Evolutionary conservation across 2,888 invertebrate species (phyloP).

Genomic region (Amphipoea lucens): DNA sequence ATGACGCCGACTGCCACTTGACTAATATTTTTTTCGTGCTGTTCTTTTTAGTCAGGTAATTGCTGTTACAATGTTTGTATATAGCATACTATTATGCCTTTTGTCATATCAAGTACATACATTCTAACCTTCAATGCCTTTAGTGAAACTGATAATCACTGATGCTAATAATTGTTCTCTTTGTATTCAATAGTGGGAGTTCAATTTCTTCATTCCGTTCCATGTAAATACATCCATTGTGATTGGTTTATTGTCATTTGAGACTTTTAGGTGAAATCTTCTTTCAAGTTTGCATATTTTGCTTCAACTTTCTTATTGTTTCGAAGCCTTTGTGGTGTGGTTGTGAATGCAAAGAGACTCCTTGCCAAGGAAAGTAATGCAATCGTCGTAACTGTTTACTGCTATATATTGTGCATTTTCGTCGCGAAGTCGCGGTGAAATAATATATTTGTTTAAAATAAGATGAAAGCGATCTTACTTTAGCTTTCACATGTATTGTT

Average conservation of each 20-base stretch:
- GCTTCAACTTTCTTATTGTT: constrained; percentile 61
- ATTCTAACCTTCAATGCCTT: constrained; percentile 28
- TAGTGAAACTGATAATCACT: constrained; percentile 43
- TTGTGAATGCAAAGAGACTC: constrained; percentile 59
- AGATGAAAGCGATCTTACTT: constrained; percentile 57
- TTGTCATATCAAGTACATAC: constrained; percentile 23
- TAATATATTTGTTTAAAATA: constrained; percentile 68
- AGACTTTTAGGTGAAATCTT: constrained; percentile 60
- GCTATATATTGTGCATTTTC: constrained; percentile 46
- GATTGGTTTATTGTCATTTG: constrained; percentile 56
- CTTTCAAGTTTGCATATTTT: constrained; percentile 28
- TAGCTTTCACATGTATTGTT: constrained; percentile 70
- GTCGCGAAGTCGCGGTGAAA: constrained; percentile 39
- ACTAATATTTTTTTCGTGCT: neutral
- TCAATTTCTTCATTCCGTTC: constrained; percentile 60
- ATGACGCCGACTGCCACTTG: neutral
- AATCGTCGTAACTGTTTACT: constrained; percentile 43
- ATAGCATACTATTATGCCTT: constrained; percentile 6
- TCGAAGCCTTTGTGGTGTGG: constrained; percentile 39
- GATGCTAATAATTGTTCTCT: constrained; percentile 45
- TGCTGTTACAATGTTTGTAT: constrained; percentile 16
- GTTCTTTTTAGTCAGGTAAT: constrained; percentile 10
- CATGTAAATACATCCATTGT: constrained; percentile 63
- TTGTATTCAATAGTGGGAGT: constrained; percentile 59
- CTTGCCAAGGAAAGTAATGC: constrained; percentile 59